These are phyloP conservation scores for Eumeta japonica DNA, from an alignment of 1,140 invertebrate genomes.

Conservation along the genomic window DNA sequence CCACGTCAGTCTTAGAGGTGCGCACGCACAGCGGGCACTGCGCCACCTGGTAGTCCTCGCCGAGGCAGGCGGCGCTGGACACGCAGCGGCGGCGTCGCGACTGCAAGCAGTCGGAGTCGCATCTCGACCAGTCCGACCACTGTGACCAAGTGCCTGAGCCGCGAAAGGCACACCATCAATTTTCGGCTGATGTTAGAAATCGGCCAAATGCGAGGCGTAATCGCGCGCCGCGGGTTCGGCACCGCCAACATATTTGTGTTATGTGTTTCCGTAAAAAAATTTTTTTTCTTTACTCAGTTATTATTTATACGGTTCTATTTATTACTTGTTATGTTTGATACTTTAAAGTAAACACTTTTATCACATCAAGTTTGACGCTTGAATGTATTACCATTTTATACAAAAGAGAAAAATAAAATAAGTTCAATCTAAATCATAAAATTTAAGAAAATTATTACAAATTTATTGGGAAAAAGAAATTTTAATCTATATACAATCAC, in stretches of 20 bases:
- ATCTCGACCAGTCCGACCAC: conserved; percentile 87
- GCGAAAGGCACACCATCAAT: too few relatives aligned
- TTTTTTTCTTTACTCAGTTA: not conserved
- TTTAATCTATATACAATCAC: too few relatives aligned
- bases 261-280: not conserved
- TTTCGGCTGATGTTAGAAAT: not conserved
- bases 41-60: conserved; percentile 41
- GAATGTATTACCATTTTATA: too few relatives aligned
- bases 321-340: too few relatives aligned
- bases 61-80: conserved; percentile 57
- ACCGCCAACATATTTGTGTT: not conserved
- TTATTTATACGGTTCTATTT: too few relatives aligned
- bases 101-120: conserved; percentile 81
- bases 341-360: too few relatives aligned
- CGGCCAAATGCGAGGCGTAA: not conserved
- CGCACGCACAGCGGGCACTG: conserved; percentile 44
- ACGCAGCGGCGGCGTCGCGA: conserved; percentile 76
- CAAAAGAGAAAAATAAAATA: too few relatives aligned
- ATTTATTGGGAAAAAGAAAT: too few relatives aligned
- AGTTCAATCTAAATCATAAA: too few relatives aligned
- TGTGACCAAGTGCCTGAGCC: conserved; percentile 72
- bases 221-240: not conserved
- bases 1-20: conserved; percentile 39
- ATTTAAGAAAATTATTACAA: too few relatives aligned
- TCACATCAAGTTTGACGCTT: too few relatives aligned